phyloP scores from a whole-genome alignment of 1,140 invertebrate species.

The Choristoneura fumiferana region DNA sequence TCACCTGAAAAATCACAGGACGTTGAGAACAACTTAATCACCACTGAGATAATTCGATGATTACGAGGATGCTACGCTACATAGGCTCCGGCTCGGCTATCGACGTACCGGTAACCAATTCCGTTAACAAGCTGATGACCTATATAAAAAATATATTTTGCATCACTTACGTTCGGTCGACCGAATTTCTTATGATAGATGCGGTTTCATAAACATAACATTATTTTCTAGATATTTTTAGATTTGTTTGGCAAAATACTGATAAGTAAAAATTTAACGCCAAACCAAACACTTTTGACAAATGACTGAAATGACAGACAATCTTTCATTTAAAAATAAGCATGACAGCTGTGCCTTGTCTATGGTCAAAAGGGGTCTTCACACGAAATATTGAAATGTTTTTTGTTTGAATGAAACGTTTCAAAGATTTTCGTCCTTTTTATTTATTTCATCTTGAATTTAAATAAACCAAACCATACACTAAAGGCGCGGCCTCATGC shows the following conservation, averaged over 20 bases:
- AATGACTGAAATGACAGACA: too few relatives aligned
- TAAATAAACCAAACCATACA: too few relatives aligned
- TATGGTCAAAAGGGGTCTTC: neutral
- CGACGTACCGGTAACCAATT: conserved; percentile 76
- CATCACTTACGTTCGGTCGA: conserved; percentile 27
- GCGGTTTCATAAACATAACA: conserved; percentile 43
- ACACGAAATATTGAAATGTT: too few relatives aligned
- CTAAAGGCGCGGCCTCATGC: too few relatives aligned
- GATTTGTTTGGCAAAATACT: conserved; percentile 49
- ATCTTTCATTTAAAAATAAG: conserved; percentile 17
- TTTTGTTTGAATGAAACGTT: too few relatives aligned
- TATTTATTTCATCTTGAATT: too few relatives aligned
- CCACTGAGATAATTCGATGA: conserved; percentile 27
- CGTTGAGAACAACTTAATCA: conserved; percentile 4
- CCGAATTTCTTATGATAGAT: conserved; percentile 29
- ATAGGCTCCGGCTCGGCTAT: neutral
- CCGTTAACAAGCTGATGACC: conserved; percentile 46
- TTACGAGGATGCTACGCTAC: conserved; percentile 40
- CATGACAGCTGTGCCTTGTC: conserved; percentile 12
- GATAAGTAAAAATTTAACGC: conserved; percentile 43
- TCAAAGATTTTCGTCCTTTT: too few relatives aligned
- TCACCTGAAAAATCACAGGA: conserved; percentile 25
- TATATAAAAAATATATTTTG: conserved; percentile 57
- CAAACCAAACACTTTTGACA: conserved; percentile 53
- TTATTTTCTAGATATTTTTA: conserved; percentile 49